Evolutionary conservation across 2,797 vertebrate species (phyloP), one percentile per base, ranked within the genome.

Genomic region (Fistularia tabacaria): DNA sequence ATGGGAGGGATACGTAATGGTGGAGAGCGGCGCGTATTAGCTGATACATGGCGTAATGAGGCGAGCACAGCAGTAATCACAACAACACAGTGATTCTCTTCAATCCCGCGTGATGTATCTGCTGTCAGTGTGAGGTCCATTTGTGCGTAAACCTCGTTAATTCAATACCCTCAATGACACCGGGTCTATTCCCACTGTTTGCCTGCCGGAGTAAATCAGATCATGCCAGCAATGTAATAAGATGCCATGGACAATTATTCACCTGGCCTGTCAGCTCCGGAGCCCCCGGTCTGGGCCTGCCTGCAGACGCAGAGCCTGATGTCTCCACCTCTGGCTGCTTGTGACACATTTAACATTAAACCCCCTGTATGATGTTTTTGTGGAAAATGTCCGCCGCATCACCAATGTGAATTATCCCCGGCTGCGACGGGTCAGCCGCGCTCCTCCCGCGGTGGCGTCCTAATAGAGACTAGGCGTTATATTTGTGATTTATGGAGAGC

Each of bases 301-400:
- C 72, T 74, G 70, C 63, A 62, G 62, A 73, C 71, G 69, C 64
- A 57, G 66, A 71, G 73, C 67, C 59, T 61, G 64, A 58, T 70
- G 68, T 70, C 72, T 74, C 66, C 68, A 79, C 79, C 77, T 81
- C 70, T 11, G 57, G 78, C 69, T 77, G 68, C 64, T 75, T 67
- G 62, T 81, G 80, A 87, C 84, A 87, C 71, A 77, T 71, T n/a
- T 74, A 87, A 85, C 73, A 88, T 81, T 84, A 81, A 81, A 76
- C 53, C 59, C 58, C 73, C 4, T 12, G 73, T 66, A 81, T 84
- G 82, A 85, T 75, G 76, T 25, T 25, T 25, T 25, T 25, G 2
- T 25, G 2, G 25, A 25, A 25, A 25, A 25, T 25, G 25, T 25
- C 25, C 25, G 25, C 2, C 25, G n/a, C 80, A 80, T 81, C 78